These are phyloP conservation scores for Pseudochirops corinnae DNA, from an alignment of 2,797 vertebrate genomes.

Conservation along the genomic window DNA sequence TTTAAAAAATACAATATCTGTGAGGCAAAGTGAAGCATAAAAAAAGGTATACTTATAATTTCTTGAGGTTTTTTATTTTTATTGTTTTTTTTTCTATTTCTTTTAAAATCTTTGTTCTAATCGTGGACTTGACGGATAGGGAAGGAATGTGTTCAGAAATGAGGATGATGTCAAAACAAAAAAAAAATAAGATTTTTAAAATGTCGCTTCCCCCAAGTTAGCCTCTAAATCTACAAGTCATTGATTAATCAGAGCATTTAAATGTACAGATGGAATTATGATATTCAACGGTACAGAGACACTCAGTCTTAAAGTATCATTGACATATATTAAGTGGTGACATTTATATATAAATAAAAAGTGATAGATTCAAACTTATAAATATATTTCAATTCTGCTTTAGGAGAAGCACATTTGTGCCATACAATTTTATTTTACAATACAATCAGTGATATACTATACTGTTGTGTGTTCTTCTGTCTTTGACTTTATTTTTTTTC, in stretches of 20 bases:
- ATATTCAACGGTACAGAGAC: not conserved
- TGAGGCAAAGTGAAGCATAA: not conserved
- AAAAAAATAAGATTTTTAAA: not conserved
- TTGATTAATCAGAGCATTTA: not conserved
- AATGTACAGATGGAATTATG: not conserved
- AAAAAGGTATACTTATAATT: not conserved
- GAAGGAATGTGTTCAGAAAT: not conserved
- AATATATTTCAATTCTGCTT: not conserved
- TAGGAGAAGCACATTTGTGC: not conserved
- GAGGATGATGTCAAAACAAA: not conserved
- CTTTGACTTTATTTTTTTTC: not conserved
- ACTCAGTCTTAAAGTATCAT: not conserved
- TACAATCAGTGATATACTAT: not conserved
- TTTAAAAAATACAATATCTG: not conserved
- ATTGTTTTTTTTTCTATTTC: not conserved
- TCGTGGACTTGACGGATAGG: not conserved
- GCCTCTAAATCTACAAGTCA: not conserved
- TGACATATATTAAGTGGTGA: not conserved
- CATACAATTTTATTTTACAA: not conserved
- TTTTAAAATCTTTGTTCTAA: not conserved
- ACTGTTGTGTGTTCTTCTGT: not conserved
- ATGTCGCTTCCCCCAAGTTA: not conserved
- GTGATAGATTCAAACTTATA: not conserved
- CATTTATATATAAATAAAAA: no score
- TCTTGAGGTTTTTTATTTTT: not conserved